These are phyloP conservation scores for Nesogale talazaci DNA, from an alignment of 2,113 vertebrate genomes.

Conservation along the genomic window DNA sequence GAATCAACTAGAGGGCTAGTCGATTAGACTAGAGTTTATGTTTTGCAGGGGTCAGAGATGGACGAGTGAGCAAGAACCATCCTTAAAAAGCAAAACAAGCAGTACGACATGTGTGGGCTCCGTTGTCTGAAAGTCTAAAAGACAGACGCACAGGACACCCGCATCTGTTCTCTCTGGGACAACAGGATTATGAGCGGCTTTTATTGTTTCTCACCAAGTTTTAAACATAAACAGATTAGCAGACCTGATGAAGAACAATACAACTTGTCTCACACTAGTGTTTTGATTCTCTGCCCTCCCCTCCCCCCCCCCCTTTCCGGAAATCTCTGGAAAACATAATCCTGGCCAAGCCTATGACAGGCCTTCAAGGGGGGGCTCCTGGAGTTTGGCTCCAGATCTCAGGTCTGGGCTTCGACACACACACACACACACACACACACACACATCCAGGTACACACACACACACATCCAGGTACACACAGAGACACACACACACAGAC, in stretches of 20 bases:
- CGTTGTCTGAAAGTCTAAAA: too few relatives aligned
- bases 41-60: neutral
- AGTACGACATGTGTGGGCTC: neutral
- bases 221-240: conserved; percentile 26
- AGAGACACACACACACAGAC: too few relatives aligned
- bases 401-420: neutral
- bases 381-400: neutral
- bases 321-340: conserved; percentile 15
- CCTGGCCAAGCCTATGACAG: neutral
- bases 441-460: too few relatives aligned
- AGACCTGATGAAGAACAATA: conserved; percentile 34
- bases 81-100: neutral
- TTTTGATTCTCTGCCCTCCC: too few relatives aligned
- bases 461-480: too few relatives aligned
- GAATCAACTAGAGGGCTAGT: too few relatives aligned
- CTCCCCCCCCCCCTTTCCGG: neutral
- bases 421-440: too few relatives aligned
- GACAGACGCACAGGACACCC: neutral
- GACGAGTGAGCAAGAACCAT: neutral
- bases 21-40: too few relatives aligned
- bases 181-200: neutral
- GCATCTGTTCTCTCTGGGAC: neutral
- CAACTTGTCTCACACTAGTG: conserved; percentile 10
- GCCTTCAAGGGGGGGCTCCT: neutral
- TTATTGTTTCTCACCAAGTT: neutral